Evolutionary conservation across 2,113 vertebrate species (phyloP).

Genomic region (Zosterops lateralis): DNA sequence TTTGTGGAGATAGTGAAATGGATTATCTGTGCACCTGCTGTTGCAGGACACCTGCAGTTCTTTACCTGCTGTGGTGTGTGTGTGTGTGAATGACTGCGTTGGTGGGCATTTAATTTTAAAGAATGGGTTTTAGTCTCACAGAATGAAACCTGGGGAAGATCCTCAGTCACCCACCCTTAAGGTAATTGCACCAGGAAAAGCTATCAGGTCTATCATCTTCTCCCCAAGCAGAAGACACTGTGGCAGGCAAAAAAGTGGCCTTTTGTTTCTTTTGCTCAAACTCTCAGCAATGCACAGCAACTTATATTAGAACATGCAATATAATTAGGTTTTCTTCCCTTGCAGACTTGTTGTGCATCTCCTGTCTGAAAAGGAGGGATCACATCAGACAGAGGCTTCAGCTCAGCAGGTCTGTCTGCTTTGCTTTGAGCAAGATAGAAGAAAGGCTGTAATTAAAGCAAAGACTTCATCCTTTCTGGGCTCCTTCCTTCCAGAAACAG

Average conservation of each 20-base stretch:
- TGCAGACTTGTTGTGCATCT: neutral
- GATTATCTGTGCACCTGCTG: neutral
- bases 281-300: conserved; percentile 13
- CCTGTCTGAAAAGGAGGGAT: conserved; percentile 40
- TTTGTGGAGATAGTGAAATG: neutral
- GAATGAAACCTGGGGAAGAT: neutral
- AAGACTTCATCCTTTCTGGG: conserved; percentile 9
- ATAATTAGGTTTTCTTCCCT: conserved; percentile 56
- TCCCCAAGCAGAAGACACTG: neutral
- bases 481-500: conserved; percentile 17
- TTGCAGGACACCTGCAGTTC: neutral
- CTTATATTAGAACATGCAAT: conserved; percentile 48
- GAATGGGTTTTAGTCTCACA: neutral
- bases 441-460: conserved; percentile 30
- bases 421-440: neutral
- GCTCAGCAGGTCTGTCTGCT: conserved; percentile 21
- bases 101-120: neutral
- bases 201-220: neutral
- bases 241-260: neutral
- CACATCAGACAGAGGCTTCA: conserved; percentile 23
- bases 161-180: neutral
- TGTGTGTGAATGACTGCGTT: rapidly evolving
- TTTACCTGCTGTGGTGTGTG: neutral
- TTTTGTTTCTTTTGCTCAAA: conserved; percentile 1
- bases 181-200: neutral